phyloP scores from a whole-genome alignment of 2,888 invertebrate species.

The Tinea pellionella region DNA sequence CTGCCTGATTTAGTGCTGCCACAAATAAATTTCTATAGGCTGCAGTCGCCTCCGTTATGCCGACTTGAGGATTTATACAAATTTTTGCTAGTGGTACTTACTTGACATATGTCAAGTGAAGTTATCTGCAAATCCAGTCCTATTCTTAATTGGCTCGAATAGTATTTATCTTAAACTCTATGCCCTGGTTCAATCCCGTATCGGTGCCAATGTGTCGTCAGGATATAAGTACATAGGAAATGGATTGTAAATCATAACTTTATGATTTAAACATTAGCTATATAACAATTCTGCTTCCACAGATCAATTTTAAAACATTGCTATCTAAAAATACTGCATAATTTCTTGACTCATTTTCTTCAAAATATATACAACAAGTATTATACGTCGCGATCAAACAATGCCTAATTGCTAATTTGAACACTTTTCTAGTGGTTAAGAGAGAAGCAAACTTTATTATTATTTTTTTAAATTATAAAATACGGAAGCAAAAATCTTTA shows the following conservation, averaged over 20 bases:
- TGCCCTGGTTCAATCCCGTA: conserved; percentile 12
- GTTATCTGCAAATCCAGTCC: too few species aligned
- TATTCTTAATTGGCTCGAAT: too few species aligned
- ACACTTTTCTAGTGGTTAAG: conserved; percentile 12
- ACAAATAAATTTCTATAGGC: too few species aligned
- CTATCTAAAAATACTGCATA: background rate
- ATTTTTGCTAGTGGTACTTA: too few species aligned
- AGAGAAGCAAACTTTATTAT: background rate
- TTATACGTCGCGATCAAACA: too few species aligned
- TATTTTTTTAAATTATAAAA: background rate
- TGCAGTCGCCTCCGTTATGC: too few species aligned
- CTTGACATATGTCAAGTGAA: too few species aligned
- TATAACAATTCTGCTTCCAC: background rate
- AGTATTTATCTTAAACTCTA: too few species aligned
- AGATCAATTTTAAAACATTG: background rate
- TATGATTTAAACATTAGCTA: background rate
- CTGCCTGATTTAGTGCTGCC: too few species aligned
- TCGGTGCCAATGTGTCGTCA: conserved; percentile 7
- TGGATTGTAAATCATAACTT: too few species aligned
- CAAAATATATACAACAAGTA: background rate
- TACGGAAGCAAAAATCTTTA: background rate
- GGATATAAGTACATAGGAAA: background rate
- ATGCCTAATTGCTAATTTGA: conserved; percentile 10
- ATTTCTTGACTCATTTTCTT: background rate
- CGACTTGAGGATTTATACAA: too few species aligned